These are phyloP conservation scores for Philereme transversata DNA, from an alignment of 2,888 invertebrate species.

Conservation along the genomic window DNA sequence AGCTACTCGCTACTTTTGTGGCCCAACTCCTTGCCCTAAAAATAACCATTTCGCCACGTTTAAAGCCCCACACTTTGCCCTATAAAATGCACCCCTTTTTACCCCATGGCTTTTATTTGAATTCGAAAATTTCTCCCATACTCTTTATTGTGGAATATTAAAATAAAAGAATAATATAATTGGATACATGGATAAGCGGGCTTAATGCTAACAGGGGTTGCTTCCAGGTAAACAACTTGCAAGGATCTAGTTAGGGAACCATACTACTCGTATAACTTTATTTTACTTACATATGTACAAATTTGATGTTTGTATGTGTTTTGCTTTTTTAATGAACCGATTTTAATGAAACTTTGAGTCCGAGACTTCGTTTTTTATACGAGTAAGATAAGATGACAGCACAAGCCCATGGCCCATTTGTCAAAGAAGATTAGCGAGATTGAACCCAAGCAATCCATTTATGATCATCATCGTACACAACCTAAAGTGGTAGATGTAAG, in stretches of 20 bases:
- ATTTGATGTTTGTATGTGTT: too few species aligned
- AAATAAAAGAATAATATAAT: slow-evolving; percentile 10
- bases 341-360: too few species aligned
- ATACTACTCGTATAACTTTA: too few species aligned
- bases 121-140: slow-evolving; percentile 19
- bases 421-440: too few species aligned
- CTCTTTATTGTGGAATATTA: slow-evolving; percentile 16
- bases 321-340: too few species aligned
- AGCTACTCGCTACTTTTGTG: neutral
- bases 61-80: slow-evolving; percentile 23
- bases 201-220: neutral
- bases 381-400: too few species aligned
- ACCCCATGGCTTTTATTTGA: slow-evolving; percentile 17
- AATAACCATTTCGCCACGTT: slow-evolving; percentile 1
- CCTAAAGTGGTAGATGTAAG: too few species aligned
- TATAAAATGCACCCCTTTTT: slow-evolving; percentile 24
- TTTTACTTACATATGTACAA: too few species aligned
- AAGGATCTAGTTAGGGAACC: neutral
- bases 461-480: too few species aligned
- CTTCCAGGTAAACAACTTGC: neutral
- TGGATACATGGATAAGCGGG: neutral
- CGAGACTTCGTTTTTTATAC: too few species aligned
- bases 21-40: neutral
- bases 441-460: too few species aligned
- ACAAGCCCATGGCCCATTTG: too few species aligned